Conservation (phyloP, 2,888 invertebrate species). For the Drosophila nr. fundita region DNA sequence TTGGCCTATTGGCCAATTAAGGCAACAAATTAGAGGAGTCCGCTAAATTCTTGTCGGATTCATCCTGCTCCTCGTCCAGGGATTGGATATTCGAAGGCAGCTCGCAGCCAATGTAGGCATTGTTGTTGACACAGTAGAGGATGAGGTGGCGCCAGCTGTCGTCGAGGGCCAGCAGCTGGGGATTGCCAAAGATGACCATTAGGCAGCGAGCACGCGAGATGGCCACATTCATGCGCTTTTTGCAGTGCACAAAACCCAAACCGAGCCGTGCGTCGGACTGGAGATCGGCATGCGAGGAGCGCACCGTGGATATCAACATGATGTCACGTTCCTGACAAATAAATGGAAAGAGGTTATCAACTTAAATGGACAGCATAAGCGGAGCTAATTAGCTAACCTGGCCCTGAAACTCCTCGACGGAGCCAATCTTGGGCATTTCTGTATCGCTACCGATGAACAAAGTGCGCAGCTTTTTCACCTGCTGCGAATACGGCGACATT, state of each 20-base stretch:
- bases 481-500: conserved; percentile 96
- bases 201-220: conserved; percentile 92
- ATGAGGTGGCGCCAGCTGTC: conserved; percentile 89
- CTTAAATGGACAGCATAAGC: neutral
- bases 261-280: conserved; percentile 85
- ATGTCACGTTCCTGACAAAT: conserved; percentile 85
- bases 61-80: conserved; percentile 23
- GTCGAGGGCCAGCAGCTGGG: conserved; percentile 89
- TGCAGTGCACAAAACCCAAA: conserved; percentile 91
- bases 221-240: conserved; percentile 94
- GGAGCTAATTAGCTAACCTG: conserved; percentile 86
- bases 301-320: conserved; percentile 90
- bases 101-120: conserved; percentile 90
- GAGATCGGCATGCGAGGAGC: conserved; percentile 85
- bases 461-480: conserved; percentile 87
- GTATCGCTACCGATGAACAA: conserved; percentile 85
- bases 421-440: conserved; percentile 89
- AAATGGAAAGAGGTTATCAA: neutral
- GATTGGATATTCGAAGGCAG: conserved; percentile 84
- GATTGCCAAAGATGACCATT: conserved; percentile 93
- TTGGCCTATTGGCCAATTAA: neutral
- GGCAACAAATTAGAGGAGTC: conserved; percentile 8
- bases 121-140: conserved; percentile 87
- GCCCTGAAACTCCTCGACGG: conserved; percentile 95
- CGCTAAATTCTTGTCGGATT: conserved; percentile 1